Percentiles rank a stretch among this genome's conserved stretches.
phyloP scores from a whole-genome alignment of 1,140 invertebrate species.

The Formica selysi region DNA sequence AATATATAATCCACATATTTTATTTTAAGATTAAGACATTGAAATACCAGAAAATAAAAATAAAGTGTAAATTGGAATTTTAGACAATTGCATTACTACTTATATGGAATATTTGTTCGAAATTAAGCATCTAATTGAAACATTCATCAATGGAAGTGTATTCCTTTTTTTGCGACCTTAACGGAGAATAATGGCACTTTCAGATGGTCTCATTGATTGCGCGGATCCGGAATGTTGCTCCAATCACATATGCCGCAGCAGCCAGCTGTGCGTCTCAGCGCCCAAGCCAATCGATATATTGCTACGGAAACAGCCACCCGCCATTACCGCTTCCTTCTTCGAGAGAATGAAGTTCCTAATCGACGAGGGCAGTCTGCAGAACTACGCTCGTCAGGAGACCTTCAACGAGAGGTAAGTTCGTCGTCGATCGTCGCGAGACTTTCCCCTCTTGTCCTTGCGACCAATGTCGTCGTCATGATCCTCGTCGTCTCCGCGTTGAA shows the following conservation, averaged over 20 bases:
- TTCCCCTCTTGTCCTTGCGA: slow-evolving; percentile 57
- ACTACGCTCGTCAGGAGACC: slow-evolving; percentile 96
- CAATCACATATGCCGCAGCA: slow-evolving; percentile 92
- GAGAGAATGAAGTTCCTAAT: slow-evolving; percentile 99
- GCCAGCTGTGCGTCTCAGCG: slow-evolving; percentile 95
- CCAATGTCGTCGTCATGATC: slow-evolving; percentile 49
- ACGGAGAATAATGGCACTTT: slow-evolving; percentile 69
- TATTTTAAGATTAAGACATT: background rate
- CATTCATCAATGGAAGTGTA: background rate
- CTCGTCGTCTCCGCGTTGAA: slow-evolving; percentile 40
- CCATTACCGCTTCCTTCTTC: slow-evolving; percentile 98
- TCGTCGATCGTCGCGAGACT: slow-evolving; percentile 41
- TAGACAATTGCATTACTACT: background rate
- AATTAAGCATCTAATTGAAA: background rate
- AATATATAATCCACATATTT: background rate
- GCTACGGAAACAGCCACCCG: slow-evolving; percentile 96
- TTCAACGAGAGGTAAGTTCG: slow-evolving; percentile 98
- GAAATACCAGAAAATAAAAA: background rate
- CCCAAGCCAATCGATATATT: slow-evolving; percentile 98
- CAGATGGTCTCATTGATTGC: slow-evolving; percentile 98
- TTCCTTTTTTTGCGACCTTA: background rate
- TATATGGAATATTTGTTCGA: background rate
- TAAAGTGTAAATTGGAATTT: background rate
- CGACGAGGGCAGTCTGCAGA: slow-evolving; percentile 98
- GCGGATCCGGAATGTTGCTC: slow-evolving; percentile 99